Percentiles rank a stretch among this genome's conserved stretches.
phyloP scores from a whole-genome alignment of 1,140 invertebrate species.

The Monochamus saltuarius region DNA sequence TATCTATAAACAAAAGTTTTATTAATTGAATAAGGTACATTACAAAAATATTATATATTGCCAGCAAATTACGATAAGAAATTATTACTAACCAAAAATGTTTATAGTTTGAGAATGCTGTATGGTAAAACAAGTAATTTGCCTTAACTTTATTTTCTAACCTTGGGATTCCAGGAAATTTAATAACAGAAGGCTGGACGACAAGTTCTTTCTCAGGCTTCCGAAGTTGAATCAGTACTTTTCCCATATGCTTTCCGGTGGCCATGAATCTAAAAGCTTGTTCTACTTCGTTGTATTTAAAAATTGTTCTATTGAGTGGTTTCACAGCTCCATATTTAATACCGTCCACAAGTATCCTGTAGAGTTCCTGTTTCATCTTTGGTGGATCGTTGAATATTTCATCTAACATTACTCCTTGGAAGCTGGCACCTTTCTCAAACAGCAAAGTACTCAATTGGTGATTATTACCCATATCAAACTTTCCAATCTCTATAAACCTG shows the following conservation, averaged over 20 bases:
- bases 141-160: too few species aligned
- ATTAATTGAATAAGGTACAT: too few species aligned
- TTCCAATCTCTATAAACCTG: constrained; percentile 76
- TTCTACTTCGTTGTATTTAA: constrained; percentile 63
- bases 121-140: too few species aligned
- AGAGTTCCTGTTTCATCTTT: constrained; percentile 32
- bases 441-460: constrained; percentile 68
- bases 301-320: constrained; percentile 63
- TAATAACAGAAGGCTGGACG: too few species aligned
- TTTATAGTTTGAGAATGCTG: too few species aligned
- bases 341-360: constrained; percentile 5
- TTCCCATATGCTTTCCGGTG: constrained; percentile 87
- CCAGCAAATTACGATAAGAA: too few species aligned
- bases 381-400: constrained; percentile 61
- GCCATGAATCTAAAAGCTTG: constrained; percentile 75
- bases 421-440: constrained; percentile 81
- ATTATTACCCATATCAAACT: constrained; percentile 69
- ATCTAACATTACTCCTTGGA: constrained; percentile 88
- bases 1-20: constrained; percentile 15
- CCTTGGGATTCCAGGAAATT: too few species aligned
- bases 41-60: too few species aligned
- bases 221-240: constrained; percentile 72
- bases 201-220: constrained; percentile 25
- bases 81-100: too few species aligned
- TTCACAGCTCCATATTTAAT: constrained; percentile 57